These are phyloP conservation scores for Crotalus horridus DNA, from an alignment of 2,113 vertebrate genomes.

Conservation along the genomic window DNA sequence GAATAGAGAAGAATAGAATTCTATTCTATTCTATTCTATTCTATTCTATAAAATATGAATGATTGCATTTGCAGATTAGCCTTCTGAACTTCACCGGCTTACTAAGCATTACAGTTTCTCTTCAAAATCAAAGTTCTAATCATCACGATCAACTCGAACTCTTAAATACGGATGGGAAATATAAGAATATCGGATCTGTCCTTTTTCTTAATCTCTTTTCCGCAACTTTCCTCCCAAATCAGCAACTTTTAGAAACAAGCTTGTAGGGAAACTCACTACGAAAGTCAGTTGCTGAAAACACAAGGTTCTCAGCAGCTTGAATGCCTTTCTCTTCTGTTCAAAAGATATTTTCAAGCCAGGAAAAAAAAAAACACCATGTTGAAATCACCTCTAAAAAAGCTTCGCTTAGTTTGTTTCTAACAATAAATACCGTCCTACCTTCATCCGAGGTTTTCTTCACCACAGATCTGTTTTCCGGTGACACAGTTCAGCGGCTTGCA, in stretches of 20 bases:
- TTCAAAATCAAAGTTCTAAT: neutral
- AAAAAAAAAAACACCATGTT: neutral
- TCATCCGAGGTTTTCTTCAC: neutral
- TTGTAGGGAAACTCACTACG: conserved; percentile 15
- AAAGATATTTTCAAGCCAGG: neutral
- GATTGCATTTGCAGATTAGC: neutral
- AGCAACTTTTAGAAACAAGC: neutral
- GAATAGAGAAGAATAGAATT: too few relatives aligned
- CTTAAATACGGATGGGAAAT: neutral
- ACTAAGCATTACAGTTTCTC: neutral
- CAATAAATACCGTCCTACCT: conserved; percentile 52
- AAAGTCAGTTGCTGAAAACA: neutral
- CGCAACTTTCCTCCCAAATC: neutral
- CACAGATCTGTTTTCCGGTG: conserved; percentile 21
- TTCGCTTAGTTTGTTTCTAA: neutral
- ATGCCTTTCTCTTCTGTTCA: neutral
- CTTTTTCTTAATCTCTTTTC: neutral
- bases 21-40: too few relatives aligned
- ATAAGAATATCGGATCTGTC: neutral
- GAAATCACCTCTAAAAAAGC: neutral
- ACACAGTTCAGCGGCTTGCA: conserved; percentile 16
- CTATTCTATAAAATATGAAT: neutral
- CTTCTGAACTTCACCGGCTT: neutral
- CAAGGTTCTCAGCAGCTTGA: neutral
- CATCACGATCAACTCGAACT: neutral